Conservation (phyloP, 2,888 invertebrate species). For the Pecten maximus region DNA sequence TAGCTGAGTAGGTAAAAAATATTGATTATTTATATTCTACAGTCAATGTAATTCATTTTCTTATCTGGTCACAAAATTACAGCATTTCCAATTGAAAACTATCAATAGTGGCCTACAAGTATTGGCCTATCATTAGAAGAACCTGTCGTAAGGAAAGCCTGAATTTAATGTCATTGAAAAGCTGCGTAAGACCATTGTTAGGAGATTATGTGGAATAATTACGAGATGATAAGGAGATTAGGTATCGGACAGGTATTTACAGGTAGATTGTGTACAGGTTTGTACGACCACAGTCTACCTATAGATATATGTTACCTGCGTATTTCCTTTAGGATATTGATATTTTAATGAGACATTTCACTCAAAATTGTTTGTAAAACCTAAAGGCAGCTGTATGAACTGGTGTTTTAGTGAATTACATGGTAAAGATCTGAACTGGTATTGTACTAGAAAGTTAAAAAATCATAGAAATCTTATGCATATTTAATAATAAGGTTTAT, state of each 20-base stretch:
- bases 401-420: too few relatives aligned
- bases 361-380: neutral
- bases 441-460: too few relatives aligned
- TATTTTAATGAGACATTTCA: neutral
- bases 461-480: too few relatives aligned
- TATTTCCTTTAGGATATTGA: neutral
- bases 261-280: slow-evolving; percentile 16
- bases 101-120: neutral
- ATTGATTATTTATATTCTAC: neutral
- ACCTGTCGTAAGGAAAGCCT: neutral
- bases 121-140: neutral
- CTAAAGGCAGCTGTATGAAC: too few relatives aligned
- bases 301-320: neutral
- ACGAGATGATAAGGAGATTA: slow-evolving; percentile 23
- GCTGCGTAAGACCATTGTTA: neutral
- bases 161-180: slow-evolving; percentile 23
- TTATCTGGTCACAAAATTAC: neutral
- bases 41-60: neutral
- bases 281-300: neutral
- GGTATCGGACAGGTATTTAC: neutral
- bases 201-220: neutral
- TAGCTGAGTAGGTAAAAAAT: neutral
- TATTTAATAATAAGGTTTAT: too few relatives aligned
- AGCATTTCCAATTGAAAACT: neutral
- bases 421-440: too few relatives aligned